Conservation (phyloP, 2,113 vertebrate species). For the Ranitomeya variabilis region DNA sequence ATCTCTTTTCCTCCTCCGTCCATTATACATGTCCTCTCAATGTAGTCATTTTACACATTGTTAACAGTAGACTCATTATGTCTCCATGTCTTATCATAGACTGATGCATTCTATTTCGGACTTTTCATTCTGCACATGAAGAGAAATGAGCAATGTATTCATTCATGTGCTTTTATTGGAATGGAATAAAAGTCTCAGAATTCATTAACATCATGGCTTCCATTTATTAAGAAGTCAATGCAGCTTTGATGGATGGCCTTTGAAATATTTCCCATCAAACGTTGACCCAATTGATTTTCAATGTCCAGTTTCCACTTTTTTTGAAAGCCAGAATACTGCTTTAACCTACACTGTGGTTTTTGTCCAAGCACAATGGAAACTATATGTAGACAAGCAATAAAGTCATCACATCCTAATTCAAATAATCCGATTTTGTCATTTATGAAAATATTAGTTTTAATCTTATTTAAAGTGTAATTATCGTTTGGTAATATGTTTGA, state of each 20-base stretch:
- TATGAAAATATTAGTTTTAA: no score
- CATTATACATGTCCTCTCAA: background rate
- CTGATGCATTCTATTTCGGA: background rate
- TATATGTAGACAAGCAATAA: no score
- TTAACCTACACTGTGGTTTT: no score
- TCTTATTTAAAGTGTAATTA: no score
- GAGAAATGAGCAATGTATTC: background rate
- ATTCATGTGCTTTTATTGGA: background rate
- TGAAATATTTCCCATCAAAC: background rate
- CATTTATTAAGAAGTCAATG: background rate
- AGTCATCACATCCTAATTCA: no score
- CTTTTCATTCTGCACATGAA: background rate
- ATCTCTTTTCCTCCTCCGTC: background rate
- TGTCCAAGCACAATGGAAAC: no score
- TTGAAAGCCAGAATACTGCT: background rate
- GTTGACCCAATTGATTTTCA: background rate
- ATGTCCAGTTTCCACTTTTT: background rate
- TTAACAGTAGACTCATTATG: background rate
- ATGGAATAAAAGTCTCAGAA: background rate
- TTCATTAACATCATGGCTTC: background rate
- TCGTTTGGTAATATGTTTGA: no score
- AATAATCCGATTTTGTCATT: no score
- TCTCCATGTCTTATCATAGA: background rate
- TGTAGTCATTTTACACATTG: background rate
- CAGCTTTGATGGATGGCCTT: background rate